Conservation (phyloP, 2,797 vertebrate species). For the Pseudochaenichthys georgianus region DNA sequence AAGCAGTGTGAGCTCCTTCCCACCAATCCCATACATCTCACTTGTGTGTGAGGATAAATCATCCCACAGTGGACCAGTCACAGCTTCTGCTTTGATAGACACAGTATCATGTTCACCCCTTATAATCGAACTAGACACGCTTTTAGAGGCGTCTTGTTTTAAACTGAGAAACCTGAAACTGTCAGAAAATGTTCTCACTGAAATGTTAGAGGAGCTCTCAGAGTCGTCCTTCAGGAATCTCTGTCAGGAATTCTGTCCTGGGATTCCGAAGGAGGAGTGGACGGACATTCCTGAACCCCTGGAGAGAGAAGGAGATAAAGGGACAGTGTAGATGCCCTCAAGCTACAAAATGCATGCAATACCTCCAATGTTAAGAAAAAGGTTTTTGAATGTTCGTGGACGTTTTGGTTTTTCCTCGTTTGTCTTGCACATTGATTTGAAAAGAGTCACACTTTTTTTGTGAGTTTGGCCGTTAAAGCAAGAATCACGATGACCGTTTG, state of each 20-base stretch:
- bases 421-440: not conserved
- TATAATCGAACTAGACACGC: constrained; percentile 1
- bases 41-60: constrained; percentile 19
- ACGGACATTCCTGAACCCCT: constrained; percentile 45
- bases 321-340: not conserved
- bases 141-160: constrained; percentile 27
- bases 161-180: constrained; percentile 38
- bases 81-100: constrained; percentile 7
- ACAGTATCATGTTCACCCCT: not conserved
- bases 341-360: not conserved
- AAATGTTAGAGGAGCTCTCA: constrained; percentile 38
- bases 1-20: not conserved
- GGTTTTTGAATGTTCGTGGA: not conserved
- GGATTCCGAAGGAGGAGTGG: constrained; percentile 37
- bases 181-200: constrained; percentile 40
- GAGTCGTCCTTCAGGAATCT: constrained; percentile 26
- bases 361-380: not conserved
- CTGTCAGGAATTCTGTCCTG: constrained; percentile 50
- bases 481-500: not conserved
- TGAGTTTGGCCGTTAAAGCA: not conserved
- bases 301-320: not conserved
- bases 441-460: not conserved
- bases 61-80: not conserved
- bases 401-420: no score
- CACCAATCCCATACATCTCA: no score